These are phyloP conservation scores for Stegostoma tigrinum DNA, from an alignment of 2,113 vertebrate genomes.

Conservation along the genomic window DNA sequence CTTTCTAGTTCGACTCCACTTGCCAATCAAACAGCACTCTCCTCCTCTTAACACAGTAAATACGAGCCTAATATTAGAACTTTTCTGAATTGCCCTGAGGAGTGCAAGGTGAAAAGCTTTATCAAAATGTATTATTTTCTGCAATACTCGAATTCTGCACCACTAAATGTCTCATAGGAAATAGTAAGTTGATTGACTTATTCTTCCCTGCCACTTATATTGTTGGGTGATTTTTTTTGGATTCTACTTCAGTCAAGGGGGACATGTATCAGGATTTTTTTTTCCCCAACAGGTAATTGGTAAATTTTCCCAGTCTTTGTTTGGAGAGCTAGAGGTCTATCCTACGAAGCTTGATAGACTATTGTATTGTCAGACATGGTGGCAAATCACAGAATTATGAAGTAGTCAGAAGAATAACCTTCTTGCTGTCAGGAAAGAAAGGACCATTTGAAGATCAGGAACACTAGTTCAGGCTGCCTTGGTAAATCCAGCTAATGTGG, in stretches of 20 bases:
- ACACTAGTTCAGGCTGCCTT: not conserved
- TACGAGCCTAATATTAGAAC: too few species aligned
- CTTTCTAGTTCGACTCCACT: too few species aligned
- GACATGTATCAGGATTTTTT: not conserved
- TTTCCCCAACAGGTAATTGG: not conserved
- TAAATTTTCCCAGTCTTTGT: not conserved
- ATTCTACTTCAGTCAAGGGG: not conserved
- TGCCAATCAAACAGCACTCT: too few species aligned
- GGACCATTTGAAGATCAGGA: not conserved
- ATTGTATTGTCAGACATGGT: not conserved
- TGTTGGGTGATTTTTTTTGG: not conserved
- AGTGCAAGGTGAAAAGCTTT: too few species aligned
- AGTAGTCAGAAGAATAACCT: not conserved
- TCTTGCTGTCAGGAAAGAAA: not conserved
- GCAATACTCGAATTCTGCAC: too few species aligned
- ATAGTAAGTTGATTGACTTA: too few species aligned
- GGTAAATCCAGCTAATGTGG: not conserved
- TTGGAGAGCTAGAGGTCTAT: not conserved
- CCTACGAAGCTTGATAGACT: not conserved
- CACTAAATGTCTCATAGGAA: too few species aligned
- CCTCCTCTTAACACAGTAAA: too few species aligned
- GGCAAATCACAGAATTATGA: not conserved
- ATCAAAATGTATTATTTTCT: too few species aligned
- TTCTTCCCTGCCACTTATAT: too few species aligned
- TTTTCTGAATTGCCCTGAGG: too few species aligned